Conservation (phyloP, 2,113 vertebrate genomes). For the Rhinolophus sinicus region DNA sequence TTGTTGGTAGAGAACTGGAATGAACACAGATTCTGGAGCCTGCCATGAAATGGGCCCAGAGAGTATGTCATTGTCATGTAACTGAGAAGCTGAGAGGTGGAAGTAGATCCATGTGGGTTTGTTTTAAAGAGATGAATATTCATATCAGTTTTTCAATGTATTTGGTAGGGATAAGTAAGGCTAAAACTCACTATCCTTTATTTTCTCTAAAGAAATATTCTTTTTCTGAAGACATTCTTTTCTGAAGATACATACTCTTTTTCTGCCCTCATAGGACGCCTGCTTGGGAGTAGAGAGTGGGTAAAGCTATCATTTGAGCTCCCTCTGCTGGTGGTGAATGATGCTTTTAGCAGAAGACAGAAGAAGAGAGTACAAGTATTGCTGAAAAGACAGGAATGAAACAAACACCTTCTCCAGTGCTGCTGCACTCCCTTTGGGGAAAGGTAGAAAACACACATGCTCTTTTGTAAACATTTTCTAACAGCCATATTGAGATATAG, state of each 20-base stretch:
- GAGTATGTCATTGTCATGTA: not conserved
- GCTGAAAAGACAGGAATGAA: not conserved
- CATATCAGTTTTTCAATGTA: not conserved
- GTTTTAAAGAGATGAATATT: slow-evolving; percentile 28
- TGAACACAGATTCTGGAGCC: not conserved
- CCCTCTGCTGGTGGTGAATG: slow-evolving; percentile 83
- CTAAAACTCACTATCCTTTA: not conserved
- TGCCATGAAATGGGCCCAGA: not conserved
- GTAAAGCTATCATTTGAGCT: slow-evolving; percentile 76
- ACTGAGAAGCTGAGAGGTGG: not conserved
- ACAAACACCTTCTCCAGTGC: not conserved
- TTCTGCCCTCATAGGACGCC: not conserved
- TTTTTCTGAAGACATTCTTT: not conserved
- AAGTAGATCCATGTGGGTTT: not conserved
- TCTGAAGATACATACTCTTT: not conserved
- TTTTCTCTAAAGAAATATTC: slow-evolving; percentile 43
- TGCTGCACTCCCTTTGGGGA: not conserved
- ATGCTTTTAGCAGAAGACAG: not conserved
- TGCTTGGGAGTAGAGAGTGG: not conserved
- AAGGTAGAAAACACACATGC: not conserved
- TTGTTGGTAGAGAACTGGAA: not conserved
- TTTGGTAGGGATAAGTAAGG: not conserved
- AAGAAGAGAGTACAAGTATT: not conserved
- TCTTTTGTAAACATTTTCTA: not conserved
- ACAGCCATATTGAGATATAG: not conserved